A percentile compares a stretch with the other conserved stretches of the same genome.
These are phyloP conservation scores for Andrena marginata DNA, from an alignment of 2,888 invertebrate genomes.

Conservation along the genomic window DNA sequence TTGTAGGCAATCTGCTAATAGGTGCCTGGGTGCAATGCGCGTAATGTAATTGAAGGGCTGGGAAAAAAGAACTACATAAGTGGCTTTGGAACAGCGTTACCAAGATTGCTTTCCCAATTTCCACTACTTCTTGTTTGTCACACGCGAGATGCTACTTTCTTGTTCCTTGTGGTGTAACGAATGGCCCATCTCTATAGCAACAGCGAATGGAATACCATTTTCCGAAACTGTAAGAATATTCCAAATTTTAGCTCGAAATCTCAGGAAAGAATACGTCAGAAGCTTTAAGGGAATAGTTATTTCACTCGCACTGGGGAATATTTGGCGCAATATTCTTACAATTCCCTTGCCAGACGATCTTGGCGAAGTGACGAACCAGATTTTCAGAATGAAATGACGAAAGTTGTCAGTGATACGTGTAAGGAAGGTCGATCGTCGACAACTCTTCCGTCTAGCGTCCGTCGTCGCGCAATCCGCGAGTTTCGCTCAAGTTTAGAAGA, in stretches of 20 bases:
- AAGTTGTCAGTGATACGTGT: constrained; percentile 17
- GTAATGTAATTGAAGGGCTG: constrained; percentile 51
- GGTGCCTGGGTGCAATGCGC: constrained; percentile 38
- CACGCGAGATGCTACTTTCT: constrained; percentile 22
- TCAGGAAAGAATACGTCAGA: too few relatives aligned
- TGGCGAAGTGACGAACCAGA: background rate
- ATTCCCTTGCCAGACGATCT: too few relatives aligned
- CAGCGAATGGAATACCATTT: background rate
- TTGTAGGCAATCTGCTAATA: constrained; percentile 52
- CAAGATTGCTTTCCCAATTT: constrained; percentile 54
- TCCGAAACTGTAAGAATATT: background rate
- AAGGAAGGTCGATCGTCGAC: constrained; percentile 1
- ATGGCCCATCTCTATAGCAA: background rate
- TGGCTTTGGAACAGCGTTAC: constrained; percentile 43
- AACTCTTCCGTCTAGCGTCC: background rate
- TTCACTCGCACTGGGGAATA: too few relatives aligned
- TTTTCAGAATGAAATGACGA: constrained; percentile 3
- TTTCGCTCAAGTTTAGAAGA: constrained; percentile 16
- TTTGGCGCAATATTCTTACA: too few relatives aligned
- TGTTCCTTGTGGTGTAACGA: background rate
- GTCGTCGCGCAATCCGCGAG: background rate
- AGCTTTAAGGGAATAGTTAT: too few relatives aligned
- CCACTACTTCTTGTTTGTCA: constrained; percentile 32
- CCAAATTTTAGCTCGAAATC: too few relatives aligned
- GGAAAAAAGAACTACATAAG: constrained; percentile 51